Percentiles rank a stretch among this genome's conserved stretches.
Evolutionary conservation across 2,113 vertebrate species (phyloP).

Genomic region (Melospiza georgiana): DNA sequence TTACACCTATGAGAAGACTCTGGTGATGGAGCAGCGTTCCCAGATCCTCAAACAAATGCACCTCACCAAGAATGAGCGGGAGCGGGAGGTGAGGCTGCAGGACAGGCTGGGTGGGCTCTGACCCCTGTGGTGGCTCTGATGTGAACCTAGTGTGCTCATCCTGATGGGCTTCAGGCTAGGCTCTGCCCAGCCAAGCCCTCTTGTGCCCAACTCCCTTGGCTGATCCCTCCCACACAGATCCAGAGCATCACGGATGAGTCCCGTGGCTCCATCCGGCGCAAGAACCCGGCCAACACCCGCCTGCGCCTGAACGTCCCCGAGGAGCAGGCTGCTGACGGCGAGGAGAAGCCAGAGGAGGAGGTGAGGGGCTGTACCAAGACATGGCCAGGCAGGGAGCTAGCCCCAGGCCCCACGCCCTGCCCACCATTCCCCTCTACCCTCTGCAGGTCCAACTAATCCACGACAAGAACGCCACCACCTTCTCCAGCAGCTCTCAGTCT

Average conservation of each 20-base stretch:
- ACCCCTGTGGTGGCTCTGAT: background rate
- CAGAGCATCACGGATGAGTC: slow-evolving; percentile 97
- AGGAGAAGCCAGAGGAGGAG: slow-evolving; percentile 96
- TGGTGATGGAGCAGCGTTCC: slow-evolving; percentile 98
- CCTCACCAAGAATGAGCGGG: slow-evolving; percentile 94
- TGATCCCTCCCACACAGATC: slow-evolving; percentile 76
- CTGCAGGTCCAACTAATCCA: slow-evolving; percentile 95
- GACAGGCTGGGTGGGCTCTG: background rate
- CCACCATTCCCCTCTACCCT: background rate
- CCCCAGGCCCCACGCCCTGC: background rate
- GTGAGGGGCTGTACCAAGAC: slow-evolving; percentile 56
- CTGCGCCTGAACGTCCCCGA: slow-evolving; percentile 89
- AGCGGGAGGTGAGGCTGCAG: slow-evolving; percentile 85
- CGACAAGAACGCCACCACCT: slow-evolving; percentile 87
- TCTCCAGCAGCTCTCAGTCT: slow-evolving; percentile 86
- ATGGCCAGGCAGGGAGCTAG: slow-evolving; percentile 55
- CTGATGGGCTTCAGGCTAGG: background rate
- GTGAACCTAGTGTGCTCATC: accelerated
- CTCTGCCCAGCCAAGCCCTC: background rate
- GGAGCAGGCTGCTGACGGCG: slow-evolving; percentile 82
- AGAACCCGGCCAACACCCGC: slow-evolving; percentile 88
- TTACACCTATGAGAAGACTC: slow-evolving; percentile 97
- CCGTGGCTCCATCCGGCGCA: slow-evolving; percentile 93
- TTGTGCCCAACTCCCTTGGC: background rate
- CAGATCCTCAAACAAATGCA: slow-evolving; percentile 99